Percentiles rank a stretch among this genome's conserved stretches.
These are phyloP conservation scores for Rhynchonycteris naso DNA, from an alignment of 2,797 vertebrate species.

Conservation along the genomic window DNA sequence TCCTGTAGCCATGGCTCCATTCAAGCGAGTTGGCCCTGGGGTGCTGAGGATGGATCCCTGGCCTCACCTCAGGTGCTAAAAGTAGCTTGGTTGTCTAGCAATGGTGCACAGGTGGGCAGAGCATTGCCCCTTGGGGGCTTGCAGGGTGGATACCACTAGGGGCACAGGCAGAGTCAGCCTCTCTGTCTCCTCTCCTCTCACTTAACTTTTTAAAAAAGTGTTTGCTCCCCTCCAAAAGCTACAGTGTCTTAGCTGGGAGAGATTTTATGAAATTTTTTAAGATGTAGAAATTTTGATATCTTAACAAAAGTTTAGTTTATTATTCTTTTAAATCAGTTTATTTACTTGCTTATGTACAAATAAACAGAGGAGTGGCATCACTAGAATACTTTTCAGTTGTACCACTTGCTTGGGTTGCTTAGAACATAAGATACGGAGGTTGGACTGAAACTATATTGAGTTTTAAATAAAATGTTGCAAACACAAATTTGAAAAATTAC, in stretches of 20 bases:
- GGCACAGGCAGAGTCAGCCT: no score
- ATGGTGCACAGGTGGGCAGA: no score
- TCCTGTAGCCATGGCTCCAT: no score
- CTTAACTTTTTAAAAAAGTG: no score
- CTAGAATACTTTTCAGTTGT: not conserved
- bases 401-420: not conserved
- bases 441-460: not conserved
- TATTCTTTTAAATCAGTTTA: not conserved
- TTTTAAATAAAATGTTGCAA: not conserved
- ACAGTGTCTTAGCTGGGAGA: not conserved
- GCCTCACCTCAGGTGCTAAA: no score
- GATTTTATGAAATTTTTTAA: conserved; percentile 2
- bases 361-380: not conserved
- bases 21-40: no score
- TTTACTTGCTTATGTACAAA: not conserved
- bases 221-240: not conserved
- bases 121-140: no score
- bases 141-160: no score
- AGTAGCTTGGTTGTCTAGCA: no score
- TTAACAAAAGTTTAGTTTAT: not conserved
- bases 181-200: no score
- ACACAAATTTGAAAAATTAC: not conserved
- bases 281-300: not conserved
- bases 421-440: not conserved
- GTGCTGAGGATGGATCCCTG: no score